These are phyloP conservation scores for human DNA, from an alignment of 2,113 vertebrate genomes.

Conservation along the genomic window GRCh38 chr2:66915001-66915500, in stretches of 20 bases:
- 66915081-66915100: not conserved
- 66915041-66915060: not conserved
- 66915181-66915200: not conserved
- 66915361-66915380: too few relatives aligned
- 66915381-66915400: not conserved
- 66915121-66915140: not conserved
- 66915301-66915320: not conserved
- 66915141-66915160: not conserved
- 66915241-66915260: not conserved
- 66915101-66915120: not conserved
- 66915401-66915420: not conserved
- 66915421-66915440: not conserved
- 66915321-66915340: not conserved
- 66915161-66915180: not conserved
- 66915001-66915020: not conserved
- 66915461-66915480: not conserved
- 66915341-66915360: not conserved
- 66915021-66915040: not conserved
- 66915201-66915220: not conserved
- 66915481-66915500: not conserved
- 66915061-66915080: not conserved
- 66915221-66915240: slow-evolving; percentile 15
- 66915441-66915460: not conserved
- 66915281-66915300: not conserved
- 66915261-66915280: not conserved